Base-by-base conservation (phyloP, 2,797 vertebrate species). In the Phyllotis vaccarum region DNA sequence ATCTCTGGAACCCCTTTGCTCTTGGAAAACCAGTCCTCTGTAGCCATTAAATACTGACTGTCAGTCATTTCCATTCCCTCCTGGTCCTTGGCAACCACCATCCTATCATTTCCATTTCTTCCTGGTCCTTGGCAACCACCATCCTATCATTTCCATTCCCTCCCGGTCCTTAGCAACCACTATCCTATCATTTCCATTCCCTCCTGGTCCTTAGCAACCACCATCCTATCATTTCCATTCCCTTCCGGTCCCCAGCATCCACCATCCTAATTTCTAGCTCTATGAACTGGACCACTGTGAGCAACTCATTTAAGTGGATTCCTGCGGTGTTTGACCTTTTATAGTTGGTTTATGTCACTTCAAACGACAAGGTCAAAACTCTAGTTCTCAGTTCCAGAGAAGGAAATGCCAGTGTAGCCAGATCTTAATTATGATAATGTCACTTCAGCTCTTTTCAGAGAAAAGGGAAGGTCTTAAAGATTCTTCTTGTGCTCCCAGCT, bases 11-110 rank as follows among this genome's bases (percentile, higher is more conserved):
- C 27, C 22, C 12, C 22, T 16, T 79, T 62, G 13, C 0, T 40
- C 56, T 34, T 24, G 7, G 31, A 49, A 19, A 62, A 74, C 62
- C 22, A 31, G 29, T 58, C 27, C 66, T 89, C 6, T n/a, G 31
- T 19, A 31, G 34, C 43, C 56, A 16, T 9, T 19, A 21, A 21
- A 21, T 12, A 0, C 11, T 10, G 3, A 37, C 19, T n/a, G 27
- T 70, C 10, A 19, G 27, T 81, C 7, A 24, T 1, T 2, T 56
- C 81, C 31, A 0, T 1, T 3, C 37, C 27, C 31, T 1, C 29
- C 29, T 0, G 1, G 7, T 52, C 8, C 21, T 27, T 3, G 29
- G 40, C 40, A 2, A 0, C 58, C 29, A 16, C 6, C 29, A 34
- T 66, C 62, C 62, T 66, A 66, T 66, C 31, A 66, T 66, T 34